Percentiles rank a stretch among this genome's conserved stretches.
These are phyloP conservation scores for Drosophila tripunctata DNA, from an alignment of 2,888 invertebrate genomes.

Conservation along the genomic window DNA sequence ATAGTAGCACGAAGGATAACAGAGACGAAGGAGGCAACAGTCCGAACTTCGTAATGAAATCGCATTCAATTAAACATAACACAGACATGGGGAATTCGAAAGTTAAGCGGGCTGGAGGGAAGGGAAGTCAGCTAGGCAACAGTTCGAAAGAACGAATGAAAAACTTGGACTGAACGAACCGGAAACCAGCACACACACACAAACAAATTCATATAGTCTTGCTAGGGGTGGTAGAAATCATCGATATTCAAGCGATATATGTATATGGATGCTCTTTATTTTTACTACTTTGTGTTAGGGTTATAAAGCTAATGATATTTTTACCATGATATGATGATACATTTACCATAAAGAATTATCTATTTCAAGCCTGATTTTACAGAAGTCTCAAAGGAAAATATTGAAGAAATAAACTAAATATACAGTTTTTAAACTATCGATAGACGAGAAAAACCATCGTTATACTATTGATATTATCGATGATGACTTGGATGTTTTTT, in stretches of 20 bases:
- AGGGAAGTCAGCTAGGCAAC: slow-evolving; percentile 3
- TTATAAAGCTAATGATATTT: too few species aligned
- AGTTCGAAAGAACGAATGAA: slow-evolving; percentile 16
- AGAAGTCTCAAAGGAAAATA: too few species aligned
- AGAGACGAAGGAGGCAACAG: slow-evolving; percentile 12
- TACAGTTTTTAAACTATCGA: too few species aligned
- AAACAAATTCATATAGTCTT: neutral
- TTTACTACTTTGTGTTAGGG: too few species aligned
- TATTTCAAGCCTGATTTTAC: too few species aligned
- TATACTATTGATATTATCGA: too few species aligned
- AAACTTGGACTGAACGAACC: slow-evolving; percentile 31
- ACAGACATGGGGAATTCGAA: slow-evolving; percentile 10
- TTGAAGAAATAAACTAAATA: too few species aligned
- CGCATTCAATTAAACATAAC: slow-evolving; percentile 79
- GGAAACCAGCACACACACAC: slow-evolving; percentile 1
- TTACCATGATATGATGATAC: too few species aligned
- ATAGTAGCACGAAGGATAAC: neutral
- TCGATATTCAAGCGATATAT: neutral
- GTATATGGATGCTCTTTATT: too few species aligned
- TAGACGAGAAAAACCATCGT: too few species aligned
- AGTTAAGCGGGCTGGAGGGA: neutral
- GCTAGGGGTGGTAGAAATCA: neutral
- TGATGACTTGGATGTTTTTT: too few species aligned
- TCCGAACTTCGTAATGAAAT: slow-evolving; percentile 70
- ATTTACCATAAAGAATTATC: too few species aligned